Percentiles rank a stretch among this genome's conserved stretches.
phyloP scores from a whole-genome alignment of 1,140 invertebrate species.

The Psilanteris sp. region DNA sequence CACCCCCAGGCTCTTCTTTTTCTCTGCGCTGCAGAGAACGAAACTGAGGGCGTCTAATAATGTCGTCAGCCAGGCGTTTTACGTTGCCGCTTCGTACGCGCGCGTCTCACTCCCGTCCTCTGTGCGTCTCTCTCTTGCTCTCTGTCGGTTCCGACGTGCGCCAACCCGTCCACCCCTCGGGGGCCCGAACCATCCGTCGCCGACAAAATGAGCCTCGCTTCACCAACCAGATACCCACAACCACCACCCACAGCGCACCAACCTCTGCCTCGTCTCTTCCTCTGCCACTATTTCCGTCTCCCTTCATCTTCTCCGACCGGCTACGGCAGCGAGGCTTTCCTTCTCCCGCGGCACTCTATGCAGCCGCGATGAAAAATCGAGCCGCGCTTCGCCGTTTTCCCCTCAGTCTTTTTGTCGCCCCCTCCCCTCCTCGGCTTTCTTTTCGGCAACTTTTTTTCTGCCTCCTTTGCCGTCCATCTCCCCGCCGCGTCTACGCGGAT shows the following conservation, averaged over 20 bases:
- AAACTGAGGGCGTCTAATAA: constrained; percentile 79
- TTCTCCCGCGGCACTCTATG: constrained; percentile 30
- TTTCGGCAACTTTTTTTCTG: constrained; percentile 33
- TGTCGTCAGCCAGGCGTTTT: constrained; percentile 79
- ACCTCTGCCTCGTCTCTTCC: constrained; percentile 31
- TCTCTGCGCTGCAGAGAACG: constrained; percentile 29
- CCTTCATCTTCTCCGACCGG: constrained; percentile 4
- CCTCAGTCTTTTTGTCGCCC: constrained; percentile 46
- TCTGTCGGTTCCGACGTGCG: constrained; percentile 42
- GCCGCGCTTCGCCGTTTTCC: constrained; percentile 32
- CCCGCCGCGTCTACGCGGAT: constrained; percentile 15
- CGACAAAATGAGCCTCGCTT: constrained; percentile 79
- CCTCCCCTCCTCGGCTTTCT: constrained; percentile 26
- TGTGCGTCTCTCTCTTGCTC: constrained; percentile 13
- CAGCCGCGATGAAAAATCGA: constrained; percentile 66
- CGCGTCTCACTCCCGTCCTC: constrained; percentile 11
- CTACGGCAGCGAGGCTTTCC: constrained; percentile 18
- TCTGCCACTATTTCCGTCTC: constrained; percentile 24
- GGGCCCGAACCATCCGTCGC: constrained; percentile 69
- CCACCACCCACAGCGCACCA: constrained; percentile 50
- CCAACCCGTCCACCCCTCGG: constrained; percentile 58
- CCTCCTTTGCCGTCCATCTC: constrained; percentile 25
- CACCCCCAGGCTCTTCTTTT: constrained; percentile 50
- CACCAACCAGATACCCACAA: constrained; percentile 66
- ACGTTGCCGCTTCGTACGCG: constrained; percentile 62